Conservation (phyloP, 2,888 invertebrate genomes). For the Parnassius smintheus region DNA sequence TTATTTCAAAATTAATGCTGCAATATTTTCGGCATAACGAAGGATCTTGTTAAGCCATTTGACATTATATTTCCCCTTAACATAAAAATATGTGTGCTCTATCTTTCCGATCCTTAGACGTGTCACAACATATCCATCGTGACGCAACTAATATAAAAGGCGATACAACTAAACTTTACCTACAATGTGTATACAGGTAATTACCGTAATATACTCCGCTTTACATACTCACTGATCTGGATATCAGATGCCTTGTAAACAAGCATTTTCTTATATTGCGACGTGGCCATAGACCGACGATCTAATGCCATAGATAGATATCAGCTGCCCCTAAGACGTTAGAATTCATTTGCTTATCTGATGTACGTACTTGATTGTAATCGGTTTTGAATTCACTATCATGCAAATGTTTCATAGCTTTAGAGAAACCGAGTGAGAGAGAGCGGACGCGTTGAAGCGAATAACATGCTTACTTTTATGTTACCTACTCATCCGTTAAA, state of each 20-base stretch:
- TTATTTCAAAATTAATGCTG: too few species aligned
- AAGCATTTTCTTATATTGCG: slow-evolving; percentile 10
- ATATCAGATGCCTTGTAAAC: slow-evolving; percentile 29
- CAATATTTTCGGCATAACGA: too few species aligned
- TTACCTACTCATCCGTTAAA: slow-evolving; percentile 17
- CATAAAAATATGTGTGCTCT: too few species aligned
- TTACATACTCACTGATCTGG: slow-evolving; percentile 51
- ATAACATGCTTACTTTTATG: slow-evolving; percentile 38
- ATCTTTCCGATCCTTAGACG: background rate
- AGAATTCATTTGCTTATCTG: slow-evolving; percentile 56
- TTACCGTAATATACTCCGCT: slow-evolving; percentile 38
- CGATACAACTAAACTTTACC: slow-evolving; percentile 21
- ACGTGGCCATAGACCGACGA: slow-evolving; percentile 20
- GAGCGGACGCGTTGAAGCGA: slow-evolving; percentile 52
- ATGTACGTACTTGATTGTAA: slow-evolving; percentile 61
- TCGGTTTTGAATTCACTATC: slow-evolving; percentile 52
- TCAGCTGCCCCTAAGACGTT: slow-evolving; percentile 38
- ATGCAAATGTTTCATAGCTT: slow-evolving; percentile 72
- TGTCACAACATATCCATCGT: slow-evolving; percentile 3
- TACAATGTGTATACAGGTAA: slow-evolving; percentile 30
- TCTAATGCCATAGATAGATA: slow-evolving; percentile 37
- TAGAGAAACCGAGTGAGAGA: slow-evolving; percentile 72
- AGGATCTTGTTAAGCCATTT: too few species aligned
- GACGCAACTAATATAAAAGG: slow-evolving; percentile 1
- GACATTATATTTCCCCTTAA: too few species aligned